phyloP scores from a whole-genome alignment of 2,797 vertebrate species.

The Clarias laeviceps region DNA sequence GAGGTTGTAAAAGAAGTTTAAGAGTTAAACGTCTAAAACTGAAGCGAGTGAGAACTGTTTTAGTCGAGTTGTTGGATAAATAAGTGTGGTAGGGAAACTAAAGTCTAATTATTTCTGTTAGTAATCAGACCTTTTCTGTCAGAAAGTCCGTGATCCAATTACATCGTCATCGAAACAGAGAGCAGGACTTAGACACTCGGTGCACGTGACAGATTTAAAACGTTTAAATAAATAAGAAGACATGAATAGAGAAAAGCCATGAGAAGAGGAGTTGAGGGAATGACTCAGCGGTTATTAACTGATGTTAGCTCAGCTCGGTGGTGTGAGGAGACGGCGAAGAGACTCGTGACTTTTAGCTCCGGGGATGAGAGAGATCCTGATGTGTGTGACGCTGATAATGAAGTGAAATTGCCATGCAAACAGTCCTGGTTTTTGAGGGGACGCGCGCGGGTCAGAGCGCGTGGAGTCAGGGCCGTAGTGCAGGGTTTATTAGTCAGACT shows the following conservation, averaged over 20 bases:
- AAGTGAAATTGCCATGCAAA: background rate
- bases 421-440: background rate
- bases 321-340: background rate
- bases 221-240: background rate
- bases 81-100: background rate
- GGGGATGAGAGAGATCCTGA: background rate
- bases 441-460: background rate
- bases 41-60: background rate
- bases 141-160: background rate
- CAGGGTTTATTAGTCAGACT: background rate
- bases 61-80: background rate
- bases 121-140: background rate
- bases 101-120: background rate
- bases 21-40: background rate
- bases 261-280: no score
- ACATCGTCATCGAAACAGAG: background rate
- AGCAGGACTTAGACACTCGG: background rate
- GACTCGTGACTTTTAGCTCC: background rate
- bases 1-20: no score
- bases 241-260: background rate
- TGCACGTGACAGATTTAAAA: background rate
- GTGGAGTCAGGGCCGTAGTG: background rate
- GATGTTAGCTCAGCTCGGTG: background rate
- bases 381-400: background rate
- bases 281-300: no score